A percentile compares a stretch with the other conserved stretches of the same genome.
Conservation (phyloP, 2,888 invertebrate species). For the Conistra vaccinii region DNA sequence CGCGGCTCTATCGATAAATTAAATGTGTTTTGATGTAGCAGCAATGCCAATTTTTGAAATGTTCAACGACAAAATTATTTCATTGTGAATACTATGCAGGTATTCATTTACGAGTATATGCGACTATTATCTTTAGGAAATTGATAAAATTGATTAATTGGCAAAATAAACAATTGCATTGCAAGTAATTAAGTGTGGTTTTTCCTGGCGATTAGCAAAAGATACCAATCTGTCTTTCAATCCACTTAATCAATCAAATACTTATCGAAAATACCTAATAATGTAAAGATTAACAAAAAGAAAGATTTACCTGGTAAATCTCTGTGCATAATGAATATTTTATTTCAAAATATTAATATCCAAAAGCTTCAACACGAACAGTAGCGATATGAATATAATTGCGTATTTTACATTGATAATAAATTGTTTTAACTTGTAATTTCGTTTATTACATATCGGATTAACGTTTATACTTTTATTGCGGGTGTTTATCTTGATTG, state of each 20-base stretch:
- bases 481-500: constrained; percentile 81
- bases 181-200: constrained; percentile 28
- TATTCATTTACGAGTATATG: neutral
- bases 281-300: neutral
- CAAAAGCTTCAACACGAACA: constrained; percentile 27
- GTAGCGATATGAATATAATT: constrained; percentile 43
- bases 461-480: constrained; percentile 81
- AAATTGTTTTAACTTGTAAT: constrained; percentile 60
- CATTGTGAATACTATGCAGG: neutral
- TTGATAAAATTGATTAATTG: constrained; percentile 31
- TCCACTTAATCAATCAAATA: constrained; percentile 11
- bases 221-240: constrained; percentile 30
- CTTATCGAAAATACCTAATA: neutral
- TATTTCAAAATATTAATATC: constrained; percentile 2
- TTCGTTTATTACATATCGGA: constrained; percentile 75
- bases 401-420: constrained; percentile 56
- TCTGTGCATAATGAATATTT: neutral
- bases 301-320: neutral
- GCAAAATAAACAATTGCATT: constrained; percentile 45
- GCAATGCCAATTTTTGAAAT: neutral
- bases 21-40: constrained; percentile 1
- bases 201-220: constrained; percentile 39
- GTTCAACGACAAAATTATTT: neutral
- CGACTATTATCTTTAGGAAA: constrained; percentile 10
- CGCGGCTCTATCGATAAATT: constrained; percentile 17